A percentile compares a stretch with the other conserved stretches of the same genome.
phyloP scores from a whole-genome alignment of 2,113 vertebrate species.

The Ibidorhyncha struthersii region DNA sequence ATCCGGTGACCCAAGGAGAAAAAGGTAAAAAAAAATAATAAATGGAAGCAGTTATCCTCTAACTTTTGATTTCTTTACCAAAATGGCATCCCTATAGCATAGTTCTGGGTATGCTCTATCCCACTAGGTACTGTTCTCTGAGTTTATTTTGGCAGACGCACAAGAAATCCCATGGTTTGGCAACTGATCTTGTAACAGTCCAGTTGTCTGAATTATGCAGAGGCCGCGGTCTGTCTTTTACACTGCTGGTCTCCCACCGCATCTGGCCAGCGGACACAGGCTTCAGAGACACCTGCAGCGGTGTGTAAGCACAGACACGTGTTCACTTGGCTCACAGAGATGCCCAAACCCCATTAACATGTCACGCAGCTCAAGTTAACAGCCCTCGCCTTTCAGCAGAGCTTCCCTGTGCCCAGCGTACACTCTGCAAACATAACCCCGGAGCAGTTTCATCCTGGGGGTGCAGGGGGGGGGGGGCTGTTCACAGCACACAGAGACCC shows the following conservation, averaged over 20 bases:
- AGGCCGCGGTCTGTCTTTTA: neutral
- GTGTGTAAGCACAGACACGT: rapidly evolving
- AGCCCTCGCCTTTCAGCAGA: neutral
- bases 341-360: neutral
- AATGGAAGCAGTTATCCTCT: neutral
- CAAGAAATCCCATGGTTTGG: neutral
- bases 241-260: neutral
- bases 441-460: neutral
- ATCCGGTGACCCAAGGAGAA: neutral
- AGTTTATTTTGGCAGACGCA: neutral
- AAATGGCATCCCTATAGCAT: neutral
- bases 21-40: neutral
- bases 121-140: neutral
- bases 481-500: neutral
- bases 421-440: neutral
- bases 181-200: neutral
- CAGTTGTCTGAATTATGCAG: neutral
- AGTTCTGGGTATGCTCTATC: neutral
- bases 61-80: neutral
- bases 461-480: neutral
- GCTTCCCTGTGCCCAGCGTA: neutral
- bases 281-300: neutral
- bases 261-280: neutral
- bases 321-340: neutral
- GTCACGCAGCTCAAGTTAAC: neutral